Conservation (phyloP, 2,797 vertebrate genomes). For the Mastacembelus armatus region DNA sequence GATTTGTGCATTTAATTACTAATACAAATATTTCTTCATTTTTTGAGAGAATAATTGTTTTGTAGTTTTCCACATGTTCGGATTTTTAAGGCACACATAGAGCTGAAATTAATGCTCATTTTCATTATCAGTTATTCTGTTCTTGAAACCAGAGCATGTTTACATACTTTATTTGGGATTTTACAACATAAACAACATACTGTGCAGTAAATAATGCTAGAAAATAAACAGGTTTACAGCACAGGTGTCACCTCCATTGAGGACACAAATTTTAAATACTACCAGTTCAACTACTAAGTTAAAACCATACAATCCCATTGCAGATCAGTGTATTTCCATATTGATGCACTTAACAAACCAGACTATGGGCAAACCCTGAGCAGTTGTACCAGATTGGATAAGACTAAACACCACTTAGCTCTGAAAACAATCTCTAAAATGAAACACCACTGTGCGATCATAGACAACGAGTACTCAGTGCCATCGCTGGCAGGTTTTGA, state of each 20-base stretch:
- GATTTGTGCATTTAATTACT: background rate
- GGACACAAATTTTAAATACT: background rate
- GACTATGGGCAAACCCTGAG: conserved; percentile 20
- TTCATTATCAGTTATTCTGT: too few species aligned
- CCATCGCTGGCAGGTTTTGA: conserved; percentile 67
- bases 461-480: conserved; percentile 49
- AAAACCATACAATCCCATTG: background rate
- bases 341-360: conserved; percentile 11
- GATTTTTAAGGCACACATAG: background rate
- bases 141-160: too few species aligned
- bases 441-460: conserved; percentile 44
- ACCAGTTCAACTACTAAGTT: background rate
- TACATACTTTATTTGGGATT: too few species aligned
- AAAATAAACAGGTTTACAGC: background rate
- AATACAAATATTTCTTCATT: background rate
- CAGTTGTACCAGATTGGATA: conserved; percentile 36
- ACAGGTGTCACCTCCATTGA: background rate
- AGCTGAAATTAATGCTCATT: background rate
- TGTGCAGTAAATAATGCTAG: too few species aligned
- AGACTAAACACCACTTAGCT: conserved; percentile 42
- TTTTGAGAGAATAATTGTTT: background rate
- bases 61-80: background rate
- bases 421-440: conserved; percentile 36
- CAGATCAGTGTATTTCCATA: conserved; percentile 7
- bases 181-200: too few species aligned